Evolutionary conservation across 2,888 invertebrate species (phyloP), one percentile per base, ranked within the genome.

Genomic region (Dexiosoma caninum): DNA sequence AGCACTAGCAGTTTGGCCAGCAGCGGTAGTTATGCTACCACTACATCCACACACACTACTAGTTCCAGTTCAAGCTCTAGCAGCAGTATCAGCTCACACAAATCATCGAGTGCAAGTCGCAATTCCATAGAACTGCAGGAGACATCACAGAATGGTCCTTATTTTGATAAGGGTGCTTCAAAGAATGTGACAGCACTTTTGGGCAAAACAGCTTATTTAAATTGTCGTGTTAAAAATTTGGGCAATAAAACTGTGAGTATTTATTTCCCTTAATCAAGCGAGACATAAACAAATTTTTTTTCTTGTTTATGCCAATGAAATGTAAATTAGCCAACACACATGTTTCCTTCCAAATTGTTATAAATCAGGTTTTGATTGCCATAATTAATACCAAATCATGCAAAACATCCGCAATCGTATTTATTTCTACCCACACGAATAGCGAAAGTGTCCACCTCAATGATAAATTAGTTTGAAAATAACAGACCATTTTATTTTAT

Each of bases 181-280:
- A 94, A 94, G 90, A 94, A 94, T 89, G 92, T 93, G 82, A 97
- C 97, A 30, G 96, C 96, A 0, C 92, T 97, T 57, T 92, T 96
- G 74, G 96, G 97, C 84, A 96, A 97, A 90, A 97, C 96, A 40
- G 96, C 97, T 59, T 96, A 96, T 88, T 92, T 97, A 84, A 96
- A 95, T 89, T 97, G 97, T 91, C 93, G 96, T 81, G 96, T 97
- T 83, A 96, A 96, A 91, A 96, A 96, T 91, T 92, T 97, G 89
- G 95, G 96, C 84, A 97, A 97, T 92, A 95, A 95, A 91, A 96
- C 97, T 91, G 96, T 97, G 87, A 94, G 95, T 92, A 57, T 30
- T 10, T 42, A 14, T 2, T 21, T 32, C 4, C 0, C 7, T 30
- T 10, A 10, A 1, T 1, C 0, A 37, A 16, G 35, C n/a, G 6